Percentiles rank a stretch among this genome's conserved stretches.
Evolutionary conservation across 2,113 vertebrate genomes (phyloP).

Genomic region (Acrocephalus arundinaceus): DNA sequence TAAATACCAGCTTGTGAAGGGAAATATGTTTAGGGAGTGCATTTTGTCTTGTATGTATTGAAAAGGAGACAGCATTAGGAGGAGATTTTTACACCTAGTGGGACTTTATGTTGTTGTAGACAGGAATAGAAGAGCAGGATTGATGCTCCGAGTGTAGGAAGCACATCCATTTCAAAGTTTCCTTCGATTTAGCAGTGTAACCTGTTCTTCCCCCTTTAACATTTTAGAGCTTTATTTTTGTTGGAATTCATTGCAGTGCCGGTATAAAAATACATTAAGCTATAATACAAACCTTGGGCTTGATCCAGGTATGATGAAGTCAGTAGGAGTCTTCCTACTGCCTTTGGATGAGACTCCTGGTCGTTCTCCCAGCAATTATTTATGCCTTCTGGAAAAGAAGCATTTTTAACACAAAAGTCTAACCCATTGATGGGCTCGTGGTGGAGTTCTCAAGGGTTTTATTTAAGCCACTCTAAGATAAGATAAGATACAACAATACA

Average conservation of each 20-base stretch:
- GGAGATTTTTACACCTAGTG: constrained; percentile 42
- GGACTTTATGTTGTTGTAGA: constrained; percentile 34
- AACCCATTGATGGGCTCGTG: neutral
- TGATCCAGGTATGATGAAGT: constrained; percentile 5
- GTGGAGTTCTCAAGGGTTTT: neutral
- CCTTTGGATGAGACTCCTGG: neutral
- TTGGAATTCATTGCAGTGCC: neutral
- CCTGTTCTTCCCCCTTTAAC: constrained; percentile 42
- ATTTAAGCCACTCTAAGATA: neutral
- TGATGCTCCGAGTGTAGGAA: constrained; percentile 14
- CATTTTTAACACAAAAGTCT: neutral
- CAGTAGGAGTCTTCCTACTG: constrained; percentile 24
- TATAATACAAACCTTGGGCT: constrained; percentile 26
- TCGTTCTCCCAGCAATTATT: neutral
- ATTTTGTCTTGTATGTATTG: constrained; percentile 43
- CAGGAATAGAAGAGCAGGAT: constrained; percentile 40
- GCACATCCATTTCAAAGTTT: neutral
- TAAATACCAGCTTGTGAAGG: constrained; percentile 9
- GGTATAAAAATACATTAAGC: neutral
- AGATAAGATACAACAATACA: neutral
- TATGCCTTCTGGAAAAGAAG: neutral
- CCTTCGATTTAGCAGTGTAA: constrained; percentile 17
- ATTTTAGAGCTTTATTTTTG: constrained; percentile 47
- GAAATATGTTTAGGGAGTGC: constrained; percentile 37
- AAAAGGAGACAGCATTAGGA: constrained; percentile 46